These are phyloP conservation scores for Tyria jacobaeae DNA, from an alignment of 2,888 invertebrate species.

Conservation along the genomic window DNA sequence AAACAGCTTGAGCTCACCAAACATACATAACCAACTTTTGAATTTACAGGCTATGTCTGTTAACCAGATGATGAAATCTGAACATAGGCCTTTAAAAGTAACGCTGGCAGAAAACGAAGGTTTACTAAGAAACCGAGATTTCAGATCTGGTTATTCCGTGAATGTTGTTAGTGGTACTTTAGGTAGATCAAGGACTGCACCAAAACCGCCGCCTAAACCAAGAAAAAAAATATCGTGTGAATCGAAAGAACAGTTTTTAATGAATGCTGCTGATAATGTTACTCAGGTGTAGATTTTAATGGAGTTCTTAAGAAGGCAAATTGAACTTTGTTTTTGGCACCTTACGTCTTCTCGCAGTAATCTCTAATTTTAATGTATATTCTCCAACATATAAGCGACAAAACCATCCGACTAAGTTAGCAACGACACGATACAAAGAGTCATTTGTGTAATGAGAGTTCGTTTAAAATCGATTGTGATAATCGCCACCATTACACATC, in stretches of 20 bases:
- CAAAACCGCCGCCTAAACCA: conserved; percentile 92
- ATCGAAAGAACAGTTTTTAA: conserved; percentile 90
- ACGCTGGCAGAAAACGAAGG: conserved; percentile 73
- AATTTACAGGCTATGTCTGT: conserved; percentile 75
- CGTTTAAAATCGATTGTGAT: conserved; percentile 5
- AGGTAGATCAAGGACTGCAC: conserved; percentile 86
- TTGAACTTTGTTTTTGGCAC: conserved; percentile 5
- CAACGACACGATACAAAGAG: background rate
- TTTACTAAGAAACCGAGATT: conserved; percentile 65
- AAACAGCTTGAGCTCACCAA: conserved; percentile 83
- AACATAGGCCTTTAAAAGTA: conserved; percentile 73
- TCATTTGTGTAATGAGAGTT: conserved; percentile 6
- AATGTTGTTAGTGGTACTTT: conserved; percentile 71
- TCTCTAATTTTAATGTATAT: background rate
- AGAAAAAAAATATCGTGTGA: conserved; percentile 90
- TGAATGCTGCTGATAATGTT: conserved; percentile 94
- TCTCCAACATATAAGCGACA: background rate
- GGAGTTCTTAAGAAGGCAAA: conserved; percentile 14
- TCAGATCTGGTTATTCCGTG: conserved; percentile 69
- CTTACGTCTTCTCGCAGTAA: too few species aligned
- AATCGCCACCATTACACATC: conserved; percentile 9
- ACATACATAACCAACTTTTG: conserved; percentile 82
- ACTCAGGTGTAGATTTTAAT: conserved; percentile 90
- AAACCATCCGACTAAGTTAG: background rate
- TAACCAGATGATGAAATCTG: conserved; percentile 62